phyloP scores from a whole-genome alignment of 35 echinoderm and acorn worm species.

The Amphiura filiformis region DNA sequence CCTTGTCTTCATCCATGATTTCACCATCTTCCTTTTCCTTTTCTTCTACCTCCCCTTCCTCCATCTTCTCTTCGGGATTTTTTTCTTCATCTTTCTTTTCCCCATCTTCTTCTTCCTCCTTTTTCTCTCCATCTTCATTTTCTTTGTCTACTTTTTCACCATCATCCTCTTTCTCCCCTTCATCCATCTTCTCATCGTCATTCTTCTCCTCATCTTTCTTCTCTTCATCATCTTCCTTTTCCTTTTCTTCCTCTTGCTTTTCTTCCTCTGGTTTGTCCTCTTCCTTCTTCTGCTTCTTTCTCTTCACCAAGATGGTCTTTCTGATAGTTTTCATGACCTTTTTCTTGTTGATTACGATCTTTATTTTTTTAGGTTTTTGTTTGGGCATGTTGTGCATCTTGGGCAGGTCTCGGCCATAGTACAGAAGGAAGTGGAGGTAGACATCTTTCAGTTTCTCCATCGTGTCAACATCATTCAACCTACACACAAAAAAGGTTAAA shows the following conservation, averaged over 20 bases:
- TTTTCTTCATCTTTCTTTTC: conserved; percentile 9
- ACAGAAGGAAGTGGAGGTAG: conserved; percentile 90
- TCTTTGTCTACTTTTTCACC: conserved; percentile 11
- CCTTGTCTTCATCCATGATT: not conserved
- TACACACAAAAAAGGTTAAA: conserved; percentile 25
- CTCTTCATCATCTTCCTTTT: not conserved
- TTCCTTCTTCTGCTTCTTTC: not conserved
- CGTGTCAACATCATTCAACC: conserved; percentile 82
- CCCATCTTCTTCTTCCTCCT: conserved; percentile 30
- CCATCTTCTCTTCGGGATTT: conserved; percentile 14
- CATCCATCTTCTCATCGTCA: conserved; percentile 15
- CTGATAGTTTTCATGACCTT: conserved; percentile 32
- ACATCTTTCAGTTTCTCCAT: conserved; percentile 90
- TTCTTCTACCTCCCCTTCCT: conserved; percentile 19
- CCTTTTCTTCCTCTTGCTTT: not conserved
- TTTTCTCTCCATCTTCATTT: conserved; percentile 14
- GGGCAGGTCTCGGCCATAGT: conserved; percentile 90
- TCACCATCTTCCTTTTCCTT: conserved; percentile 7
- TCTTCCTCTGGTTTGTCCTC: not conserved
- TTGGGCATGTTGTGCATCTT: conserved; percentile 80
- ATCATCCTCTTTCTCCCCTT: conserved; percentile 27
- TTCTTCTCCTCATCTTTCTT: not conserved
- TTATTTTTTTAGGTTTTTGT: conserved; percentile 53
- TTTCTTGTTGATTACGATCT: conserved; percentile 39
- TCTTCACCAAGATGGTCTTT: not conserved